phyloP scores from a whole-genome alignment of 1,140 invertebrate species.

The Phenacoccus solenopsis region DNA sequence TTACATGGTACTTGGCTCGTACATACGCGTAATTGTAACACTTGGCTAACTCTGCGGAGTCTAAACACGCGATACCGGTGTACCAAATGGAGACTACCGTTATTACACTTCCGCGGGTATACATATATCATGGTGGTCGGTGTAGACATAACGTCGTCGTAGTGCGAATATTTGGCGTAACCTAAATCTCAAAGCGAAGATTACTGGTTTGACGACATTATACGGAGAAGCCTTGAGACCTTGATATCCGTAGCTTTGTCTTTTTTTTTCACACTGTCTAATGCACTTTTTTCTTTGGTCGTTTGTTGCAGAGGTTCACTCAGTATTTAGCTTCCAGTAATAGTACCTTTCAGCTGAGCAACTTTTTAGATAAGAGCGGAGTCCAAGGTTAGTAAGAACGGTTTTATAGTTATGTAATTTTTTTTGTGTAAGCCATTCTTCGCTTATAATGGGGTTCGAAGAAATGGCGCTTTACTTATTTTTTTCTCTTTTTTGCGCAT shows the following conservation, averaged over 20 bases:
- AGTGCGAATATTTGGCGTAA: neutral
- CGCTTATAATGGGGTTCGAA: conserved; percentile 28
- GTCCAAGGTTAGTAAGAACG: conserved; percentile 70
- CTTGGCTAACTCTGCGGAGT: too few relatives aligned
- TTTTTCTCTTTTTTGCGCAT: neutral
- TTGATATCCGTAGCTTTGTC: neutral
- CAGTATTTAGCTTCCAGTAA: conserved; percentile 99
- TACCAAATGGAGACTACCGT: neutral
- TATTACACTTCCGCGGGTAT: too few relatives aligned
- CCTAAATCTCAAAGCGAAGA: neutral
- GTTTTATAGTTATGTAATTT: too few relatives aligned
- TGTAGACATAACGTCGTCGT: neutral
- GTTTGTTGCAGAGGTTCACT: conserved; percentile 86
- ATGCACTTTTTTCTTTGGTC: conserved; percentile 30
- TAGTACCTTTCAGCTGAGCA: conserved; percentile 94
- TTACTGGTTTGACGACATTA: too few relatives aligned
- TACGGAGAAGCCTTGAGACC: neutral
- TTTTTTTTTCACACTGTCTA: neutral
- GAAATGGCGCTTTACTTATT: neutral
- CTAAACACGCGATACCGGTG: neutral
- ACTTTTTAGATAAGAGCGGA: conserved; percentile 93
- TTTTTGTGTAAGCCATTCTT: neutral
- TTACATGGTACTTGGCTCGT: too few relatives aligned
- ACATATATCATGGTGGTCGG: too few relatives aligned
- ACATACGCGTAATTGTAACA: too few relatives aligned